Conservation (phyloP, 2,113 vertebrate genomes). For the Catharus bicknelli region DNA sequence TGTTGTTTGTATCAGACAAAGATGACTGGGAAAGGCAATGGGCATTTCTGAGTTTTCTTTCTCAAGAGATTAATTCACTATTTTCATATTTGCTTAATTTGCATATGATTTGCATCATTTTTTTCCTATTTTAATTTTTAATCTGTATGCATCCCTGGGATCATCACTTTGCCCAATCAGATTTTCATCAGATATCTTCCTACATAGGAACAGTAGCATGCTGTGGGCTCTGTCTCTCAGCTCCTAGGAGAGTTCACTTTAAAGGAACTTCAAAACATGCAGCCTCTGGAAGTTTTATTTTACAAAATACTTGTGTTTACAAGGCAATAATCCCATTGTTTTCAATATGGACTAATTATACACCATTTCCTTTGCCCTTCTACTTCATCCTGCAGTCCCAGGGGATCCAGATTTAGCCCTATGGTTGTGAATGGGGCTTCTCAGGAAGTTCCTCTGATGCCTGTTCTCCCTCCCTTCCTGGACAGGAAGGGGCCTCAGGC, state of each 20-base stretch:
- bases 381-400: background rate
- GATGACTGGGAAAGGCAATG: background rate
- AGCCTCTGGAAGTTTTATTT: slow-evolving; percentile 18
- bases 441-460: background rate
- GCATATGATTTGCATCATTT: background rate
- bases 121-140: background rate
- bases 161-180: background rate
- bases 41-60: background rate
- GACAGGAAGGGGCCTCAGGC: background rate
- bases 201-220: background rate
- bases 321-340: slow-evolving; percentile 3
- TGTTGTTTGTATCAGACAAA: background rate
- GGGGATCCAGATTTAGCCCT: background rate
- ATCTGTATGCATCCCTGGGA: background rate
- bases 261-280: background rate
- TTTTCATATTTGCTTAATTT: background rate
- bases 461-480: background rate
- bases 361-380: background rate
- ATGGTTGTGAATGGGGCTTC: background rate
- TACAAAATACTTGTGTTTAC: background rate
- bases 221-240: background rate
- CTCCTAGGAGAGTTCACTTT: background rate
- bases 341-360: background rate
- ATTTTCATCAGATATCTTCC: background rate
- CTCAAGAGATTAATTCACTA: background rate